These are phyloP conservation scores for Gallinago media DNA, from an alignment of 2,113 vertebrate genomes.

Conservation along the genomic window DNA sequence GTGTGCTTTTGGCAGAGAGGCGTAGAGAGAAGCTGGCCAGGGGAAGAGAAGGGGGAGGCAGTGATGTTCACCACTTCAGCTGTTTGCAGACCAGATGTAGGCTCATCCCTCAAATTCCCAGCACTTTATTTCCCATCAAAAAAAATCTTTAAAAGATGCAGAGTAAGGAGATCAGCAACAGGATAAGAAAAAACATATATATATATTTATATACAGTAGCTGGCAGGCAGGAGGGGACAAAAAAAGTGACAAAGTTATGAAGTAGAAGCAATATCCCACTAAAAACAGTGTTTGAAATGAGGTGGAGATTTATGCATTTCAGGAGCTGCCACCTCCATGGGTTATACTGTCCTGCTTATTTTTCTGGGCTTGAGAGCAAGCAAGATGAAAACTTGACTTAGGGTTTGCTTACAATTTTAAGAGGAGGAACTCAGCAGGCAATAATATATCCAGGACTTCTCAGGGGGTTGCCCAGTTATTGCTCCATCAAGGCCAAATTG, in stretches of 20 bases:
- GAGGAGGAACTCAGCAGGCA: not conserved
- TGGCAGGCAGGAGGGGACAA: not conserved
- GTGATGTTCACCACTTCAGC: not conserved
- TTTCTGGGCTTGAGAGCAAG: not conserved
- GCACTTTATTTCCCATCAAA: not conserved
- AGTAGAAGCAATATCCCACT: not conserved
- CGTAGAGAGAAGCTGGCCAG: not conserved
- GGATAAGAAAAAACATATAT: not conserved
- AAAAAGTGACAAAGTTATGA: not conserved
- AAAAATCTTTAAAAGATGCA: not conserved
- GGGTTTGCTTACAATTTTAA: not conserved
- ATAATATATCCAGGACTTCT: not conserved
- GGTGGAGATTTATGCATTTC: not conserved
- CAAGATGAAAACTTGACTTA: not conserved
- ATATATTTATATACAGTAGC: not conserved
- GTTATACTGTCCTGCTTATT: not conserved
- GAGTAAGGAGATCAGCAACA: not conserved
- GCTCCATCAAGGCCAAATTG: not conserved
- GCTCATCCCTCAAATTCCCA: not conserved
- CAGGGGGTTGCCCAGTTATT: not conserved
- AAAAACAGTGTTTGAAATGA: not conserved
- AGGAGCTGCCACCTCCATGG: not conserved
- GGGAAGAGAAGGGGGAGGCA: not conserved
- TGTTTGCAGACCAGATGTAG: not conserved
- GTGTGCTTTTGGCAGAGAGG: not conserved